phyloP scores from a whole-genome alignment of 2,113 vertebrate species.

The Lethenteron camtschaticum region DNA sequence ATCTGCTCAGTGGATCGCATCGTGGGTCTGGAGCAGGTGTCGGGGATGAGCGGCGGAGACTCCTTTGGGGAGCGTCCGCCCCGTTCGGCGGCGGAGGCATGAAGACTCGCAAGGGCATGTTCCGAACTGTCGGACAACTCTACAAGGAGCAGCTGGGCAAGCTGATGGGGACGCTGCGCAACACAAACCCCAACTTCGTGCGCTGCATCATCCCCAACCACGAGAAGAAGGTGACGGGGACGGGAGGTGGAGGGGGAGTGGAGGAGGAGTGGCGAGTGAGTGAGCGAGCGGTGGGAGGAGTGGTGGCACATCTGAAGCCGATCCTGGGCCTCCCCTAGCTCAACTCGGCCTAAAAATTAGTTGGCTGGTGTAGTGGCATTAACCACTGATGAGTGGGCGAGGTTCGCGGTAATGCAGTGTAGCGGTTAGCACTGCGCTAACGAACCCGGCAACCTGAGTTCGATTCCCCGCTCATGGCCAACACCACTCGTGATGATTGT shows the following conservation, averaged over 20 bases:
- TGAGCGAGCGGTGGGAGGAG: background rate
- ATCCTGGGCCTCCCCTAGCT: no score
- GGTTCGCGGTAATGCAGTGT: no score
- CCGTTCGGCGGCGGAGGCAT: no score
- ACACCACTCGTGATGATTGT: no score
- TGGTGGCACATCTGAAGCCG: background rate
- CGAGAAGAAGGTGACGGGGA: constrained; percentile 28
- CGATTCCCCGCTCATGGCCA: no score
- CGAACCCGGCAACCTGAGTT: no score
- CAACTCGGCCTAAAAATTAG: no score
- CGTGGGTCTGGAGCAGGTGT: constrained; percentile 36
- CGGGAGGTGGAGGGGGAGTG: background rate
- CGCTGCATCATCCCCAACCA: constrained; percentile 98
- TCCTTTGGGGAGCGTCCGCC: no score
- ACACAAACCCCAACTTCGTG: constrained; percentile 95
- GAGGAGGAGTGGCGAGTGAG: background rate
- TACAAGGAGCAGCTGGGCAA: constrained; percentile 94
- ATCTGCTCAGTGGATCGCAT: constrained; percentile 46
- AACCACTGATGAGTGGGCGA: no score
- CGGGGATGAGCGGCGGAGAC: no score
- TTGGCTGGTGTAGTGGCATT: no score
- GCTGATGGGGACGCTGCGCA: constrained; percentile 83
- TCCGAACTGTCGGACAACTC: constrained; percentile 73
- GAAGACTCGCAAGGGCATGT: constrained; percentile 97
- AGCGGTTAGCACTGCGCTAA: no score